Evolutionary conservation across 37 sponge, comb jelly and placozoan genomes (phyloP), one percentile per base, ranked within the genome.

Genomic region (Agelas oroides): DNA sequence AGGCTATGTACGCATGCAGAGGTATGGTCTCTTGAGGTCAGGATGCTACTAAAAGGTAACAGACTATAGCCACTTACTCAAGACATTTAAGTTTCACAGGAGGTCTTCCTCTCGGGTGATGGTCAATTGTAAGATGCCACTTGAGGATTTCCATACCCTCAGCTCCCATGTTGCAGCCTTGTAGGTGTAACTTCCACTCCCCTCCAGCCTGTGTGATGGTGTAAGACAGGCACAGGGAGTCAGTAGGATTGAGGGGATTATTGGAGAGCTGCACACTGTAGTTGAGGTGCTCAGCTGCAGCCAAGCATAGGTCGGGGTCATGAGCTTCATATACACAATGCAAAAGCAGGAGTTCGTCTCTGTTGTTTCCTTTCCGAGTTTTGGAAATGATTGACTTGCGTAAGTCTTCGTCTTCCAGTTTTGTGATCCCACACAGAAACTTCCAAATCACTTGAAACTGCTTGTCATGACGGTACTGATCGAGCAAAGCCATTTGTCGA

Each of bases 271-370:
- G 36, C 5, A 69, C 30, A 6, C 2, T 69, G 37, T 69, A 32
- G 2, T 69, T 2, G 35, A 69, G 31, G 30, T 69, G 23, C 30
- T 32, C 70, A 34, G 70, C 70, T 21, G 70, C 70, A 31, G 21
- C 35, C 21, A 21, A 8, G 70, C 70, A 69, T 27, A 34, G 20
- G 33, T 69, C 70, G 21, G 33, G 33, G 28, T 31, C 21, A 20
- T 69, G 70, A 69, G 70, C 70, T 31, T 69, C 70, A 32, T 36
- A 69, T 6, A 69, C 30, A 15, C 70, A 69, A 31, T 69, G 70
- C 12, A 69, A 31, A 31, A 69, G 33, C 5, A 69, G 15, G 31
- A 69, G 70, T 20, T 36, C 30, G 37, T 69, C 70, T 5, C 13
- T 27, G 64, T 27, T 27, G 35, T 31, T 32, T 24, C 37, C 70